phyloP scores from a whole-genome alignment of 2,113 vertebrate species.

The Ameiurus melas region DNA sequence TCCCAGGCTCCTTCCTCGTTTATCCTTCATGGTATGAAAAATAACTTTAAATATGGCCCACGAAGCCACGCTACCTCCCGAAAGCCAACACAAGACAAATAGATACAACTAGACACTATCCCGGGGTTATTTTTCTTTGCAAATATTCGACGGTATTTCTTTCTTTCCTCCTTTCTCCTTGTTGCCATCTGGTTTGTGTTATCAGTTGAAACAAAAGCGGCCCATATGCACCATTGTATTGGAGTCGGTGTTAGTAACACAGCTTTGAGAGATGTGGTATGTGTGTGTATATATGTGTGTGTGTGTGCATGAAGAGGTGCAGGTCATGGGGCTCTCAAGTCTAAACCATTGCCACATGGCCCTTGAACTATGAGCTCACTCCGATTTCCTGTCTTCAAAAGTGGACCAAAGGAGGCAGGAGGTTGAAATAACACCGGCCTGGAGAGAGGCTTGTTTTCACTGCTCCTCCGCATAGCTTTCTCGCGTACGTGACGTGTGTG shows the following conservation, averaged over 20 bases:
- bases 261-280: constrained; percentile 65
- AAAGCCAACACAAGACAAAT: constrained; percentile 78
- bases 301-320: constrained; percentile 39
- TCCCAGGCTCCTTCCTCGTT: constrained; percentile 56
- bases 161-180: constrained; percentile 64
- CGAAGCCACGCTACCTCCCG: constrained; percentile 65
- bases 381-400: constrained; percentile 90
- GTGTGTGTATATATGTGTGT: constrained; percentile 49
- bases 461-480: constrained; percentile 71
- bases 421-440: constrained; percentile 79
- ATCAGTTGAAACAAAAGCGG: constrained; percentile 72
- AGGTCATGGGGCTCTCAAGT: constrained; percentile 55
- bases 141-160: constrained; percentile 81
- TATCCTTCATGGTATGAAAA: constrained; percentile 71
- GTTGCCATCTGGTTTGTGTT: constrained; percentile 81
- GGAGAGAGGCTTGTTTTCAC: constrained; percentile 79
- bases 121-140: constrained; percentile 81
- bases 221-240: constrained; percentile 53
- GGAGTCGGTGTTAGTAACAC: constrained; percentile 56
- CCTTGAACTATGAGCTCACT: constrained; percentile 80
- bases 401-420: constrained; percentile 73
- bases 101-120: constrained; percentile 78
- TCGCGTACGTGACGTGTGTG: constrained; percentile 40
- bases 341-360: constrained; percentile 77
- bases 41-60: constrained; percentile 67